phyloP scores from a whole-genome alignment of 2,113 vertebrate species.

The Hippocampus zosterae region DNA sequence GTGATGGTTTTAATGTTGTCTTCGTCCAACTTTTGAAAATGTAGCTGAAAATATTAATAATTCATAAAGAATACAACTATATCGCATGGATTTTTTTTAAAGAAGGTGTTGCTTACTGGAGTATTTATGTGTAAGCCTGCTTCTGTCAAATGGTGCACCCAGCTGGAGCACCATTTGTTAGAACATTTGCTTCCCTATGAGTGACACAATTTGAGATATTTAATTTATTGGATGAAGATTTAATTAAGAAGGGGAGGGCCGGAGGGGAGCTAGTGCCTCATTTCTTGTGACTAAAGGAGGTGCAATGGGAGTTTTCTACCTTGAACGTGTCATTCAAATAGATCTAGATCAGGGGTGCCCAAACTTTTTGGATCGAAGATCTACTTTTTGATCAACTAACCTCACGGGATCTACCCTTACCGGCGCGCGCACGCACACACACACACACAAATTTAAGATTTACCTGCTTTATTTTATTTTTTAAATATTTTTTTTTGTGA shows the following conservation, averaged over 20 bases:
- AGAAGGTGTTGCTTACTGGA: neutral
- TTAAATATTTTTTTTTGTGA: too few relatives aligned
- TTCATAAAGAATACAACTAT: neutral
- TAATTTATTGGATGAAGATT: conserved; percentile 1
- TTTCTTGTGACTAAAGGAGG: neutral
- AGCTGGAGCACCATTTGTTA: conserved; percentile 37
- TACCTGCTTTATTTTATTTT: too few relatives aligned
- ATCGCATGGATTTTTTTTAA: neutral
- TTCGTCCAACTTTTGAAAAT: neutral
- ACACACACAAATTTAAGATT: too few relatives aligned
- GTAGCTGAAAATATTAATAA: neutral
- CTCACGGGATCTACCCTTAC: too few relatives aligned
- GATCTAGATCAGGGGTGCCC: too few relatives aligned
- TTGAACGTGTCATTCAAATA: neutral
- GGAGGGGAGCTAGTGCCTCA: neutral
- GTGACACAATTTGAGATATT: conserved; percentile 6
- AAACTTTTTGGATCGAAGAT: too few relatives aligned
- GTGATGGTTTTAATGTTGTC: neutral
- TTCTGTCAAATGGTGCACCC: conserved; percentile 21
- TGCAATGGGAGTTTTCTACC: neutral
- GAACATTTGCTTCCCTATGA: conserved; percentile 22
- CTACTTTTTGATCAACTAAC: too few relatives aligned
- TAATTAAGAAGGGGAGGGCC: neutral
- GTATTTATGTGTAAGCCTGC: neutral
- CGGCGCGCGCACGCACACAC: too few relatives aligned